phyloP scores from a whole-genome alignment of 1,140 invertebrate genomes.

The Propsilocerus akamusi region DNA sequence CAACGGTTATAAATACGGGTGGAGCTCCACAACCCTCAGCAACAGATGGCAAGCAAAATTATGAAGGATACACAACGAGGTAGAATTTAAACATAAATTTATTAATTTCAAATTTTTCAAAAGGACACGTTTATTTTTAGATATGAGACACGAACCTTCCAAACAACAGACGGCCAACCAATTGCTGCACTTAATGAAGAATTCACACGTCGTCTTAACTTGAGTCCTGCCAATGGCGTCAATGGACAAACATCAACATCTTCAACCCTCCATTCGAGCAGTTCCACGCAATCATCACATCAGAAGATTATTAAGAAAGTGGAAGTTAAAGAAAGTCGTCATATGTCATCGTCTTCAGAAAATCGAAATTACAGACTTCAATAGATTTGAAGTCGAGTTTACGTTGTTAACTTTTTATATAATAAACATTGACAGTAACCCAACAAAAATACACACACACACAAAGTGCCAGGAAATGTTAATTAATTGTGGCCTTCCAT shows the following conservation, averaged over 20 bases:
- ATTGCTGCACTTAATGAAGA: not conserved
- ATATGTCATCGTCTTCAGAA: not conserved
- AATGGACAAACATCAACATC: not conserved
- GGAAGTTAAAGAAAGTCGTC: not conserved
- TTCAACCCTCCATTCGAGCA: not conserved
- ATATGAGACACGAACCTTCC: not conserved
- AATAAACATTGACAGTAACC: not conserved
- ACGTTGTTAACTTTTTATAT: not conserved
- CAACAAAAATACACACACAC: not conserved
- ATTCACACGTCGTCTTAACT: not conserved
- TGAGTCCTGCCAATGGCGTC: not conserved
- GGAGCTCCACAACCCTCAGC: not conserved
- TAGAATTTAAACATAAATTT: constrained; percentile 10
- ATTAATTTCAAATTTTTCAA: not conserved
- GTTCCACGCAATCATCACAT: not conserved
- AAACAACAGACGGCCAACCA: not conserved
- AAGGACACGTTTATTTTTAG: not conserved
- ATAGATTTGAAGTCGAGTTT: not conserved
- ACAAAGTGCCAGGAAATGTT: not conserved
- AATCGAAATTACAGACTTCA: not conserved
- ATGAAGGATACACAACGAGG: constrained; percentile 39
- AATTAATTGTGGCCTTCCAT: constrained; percentile 1
- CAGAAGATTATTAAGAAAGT: not conserved
- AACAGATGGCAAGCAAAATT: constrained; percentile 24
- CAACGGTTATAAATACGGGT: constrained; percentile 5